Percentiles rank a stretch among this genome's conserved stretches.
phyloP scores from a whole-genome alignment of 2,113 vertebrate genomes.

The Tylochromis polylepis region DNA sequence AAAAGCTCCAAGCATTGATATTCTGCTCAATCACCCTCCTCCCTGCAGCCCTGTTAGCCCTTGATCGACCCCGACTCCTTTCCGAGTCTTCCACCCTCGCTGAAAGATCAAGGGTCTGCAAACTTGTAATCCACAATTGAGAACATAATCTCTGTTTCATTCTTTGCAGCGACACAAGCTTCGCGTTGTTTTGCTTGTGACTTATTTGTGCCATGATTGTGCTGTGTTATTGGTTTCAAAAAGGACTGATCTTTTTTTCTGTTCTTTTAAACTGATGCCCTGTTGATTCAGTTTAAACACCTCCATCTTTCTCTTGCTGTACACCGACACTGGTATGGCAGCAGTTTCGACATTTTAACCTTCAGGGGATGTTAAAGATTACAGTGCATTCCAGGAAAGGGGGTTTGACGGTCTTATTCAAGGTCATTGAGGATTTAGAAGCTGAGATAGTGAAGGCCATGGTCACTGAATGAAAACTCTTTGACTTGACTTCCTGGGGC shows the following conservation, averaged over 20 bases:
- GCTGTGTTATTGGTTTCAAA: not conserved
- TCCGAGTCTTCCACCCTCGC: not conserved
- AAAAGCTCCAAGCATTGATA: conserved; percentile 42
- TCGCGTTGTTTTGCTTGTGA: conserved; percentile 9
- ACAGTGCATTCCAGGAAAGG: not conserved
- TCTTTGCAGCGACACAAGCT: not conserved
- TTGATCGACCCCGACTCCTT: conserved; percentile 27
- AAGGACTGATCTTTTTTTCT: not conserved
- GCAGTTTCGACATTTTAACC: conserved; percentile 22
- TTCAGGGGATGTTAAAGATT: conserved; percentile 35
- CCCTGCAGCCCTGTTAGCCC: conserved; percentile 32
- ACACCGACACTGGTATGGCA: not conserved
- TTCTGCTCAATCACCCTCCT: conserved; percentile 36
- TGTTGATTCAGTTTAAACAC: not conserved
- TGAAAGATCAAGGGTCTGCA: conserved; percentile 35
- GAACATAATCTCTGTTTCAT: conserved; percentile 36
- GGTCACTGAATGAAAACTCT: conserved; percentile 37
- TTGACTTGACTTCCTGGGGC: conserved; percentile 26
- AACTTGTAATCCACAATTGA: conserved; percentile 51
- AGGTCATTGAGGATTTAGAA: conserved; percentile 38
- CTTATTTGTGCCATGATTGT: not conserved
- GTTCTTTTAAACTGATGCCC: not conserved
- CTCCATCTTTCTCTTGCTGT: not conserved
- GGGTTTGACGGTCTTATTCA: conserved; percentile 32
- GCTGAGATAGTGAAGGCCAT: conserved; percentile 31